Evolutionary conservation across 2,888 invertebrate species (phyloP), one percentile per base, ranked within the genome.

Genomic region (Petrolisthes cinctipes): DNA sequence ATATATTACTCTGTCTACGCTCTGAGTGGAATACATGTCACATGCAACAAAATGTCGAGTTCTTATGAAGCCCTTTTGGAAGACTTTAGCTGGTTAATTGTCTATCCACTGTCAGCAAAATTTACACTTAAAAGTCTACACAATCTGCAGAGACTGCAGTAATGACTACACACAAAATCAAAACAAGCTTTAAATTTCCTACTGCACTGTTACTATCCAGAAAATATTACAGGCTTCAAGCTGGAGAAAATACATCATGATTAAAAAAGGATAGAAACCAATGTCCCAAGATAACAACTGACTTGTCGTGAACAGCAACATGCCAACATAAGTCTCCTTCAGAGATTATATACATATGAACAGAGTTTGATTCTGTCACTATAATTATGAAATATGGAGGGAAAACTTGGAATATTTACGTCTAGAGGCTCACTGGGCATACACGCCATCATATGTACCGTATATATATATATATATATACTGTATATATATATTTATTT

Each of bases 371-470:
- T 81, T 66, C n/a, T 81, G 9, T 37, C 56, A 81, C 54, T 66
- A 68, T 9, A 56, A 82, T 86, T 80, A 80, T 68, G 71, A 83
- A 71, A 87, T 84, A 87, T 87, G 87, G 87, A 87, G 83, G 87
- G 87, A 87, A 81, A 87, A 83, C 68, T 17, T 83, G 84, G 84
- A 82, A 87, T 87, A 87, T 87, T 83, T 83, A 82, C 51, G 61
- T 75, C 37, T 73, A 86, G 80, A 56, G 51, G 85, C 80, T 53
- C 80, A 86, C 68, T 86, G 37, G 71, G 17, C 68, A 68, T 51
- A 82, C 83, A 83, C 75, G 83, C 83, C n/a, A 57, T 75, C 20
- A 56, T 20, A 66, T 54, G 17, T 71, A 53, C 68, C 71, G 53
- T 68, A 71, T 7, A 54, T 71, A 71, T 79, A 56, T 79, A 79